phyloP scores from a whole-genome alignment of 2,888 invertebrate genomes.

The Drosophila antonietae region DNA sequence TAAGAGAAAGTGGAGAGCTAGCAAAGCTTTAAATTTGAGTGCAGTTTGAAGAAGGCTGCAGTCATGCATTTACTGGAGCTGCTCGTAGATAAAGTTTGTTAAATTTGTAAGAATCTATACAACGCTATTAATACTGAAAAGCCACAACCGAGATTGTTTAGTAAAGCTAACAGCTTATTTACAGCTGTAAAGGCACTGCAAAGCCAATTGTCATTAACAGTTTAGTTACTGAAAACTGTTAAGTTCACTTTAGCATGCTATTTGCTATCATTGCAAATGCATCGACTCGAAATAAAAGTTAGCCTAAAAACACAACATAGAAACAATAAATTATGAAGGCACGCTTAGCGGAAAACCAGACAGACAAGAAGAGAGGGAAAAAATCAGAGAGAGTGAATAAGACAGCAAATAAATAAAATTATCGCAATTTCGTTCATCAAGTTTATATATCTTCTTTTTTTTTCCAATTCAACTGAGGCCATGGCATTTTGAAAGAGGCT shows the following conservation, averaged over 20 bases:
- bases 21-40: not conserved
- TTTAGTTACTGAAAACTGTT: slow-evolving; percentile 16
- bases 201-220: not conserved
- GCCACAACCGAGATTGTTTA: rapidly evolving
- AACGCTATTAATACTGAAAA: not conserved
- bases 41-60: not conserved
- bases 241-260: not conserved
- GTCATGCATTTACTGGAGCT: not conserved
- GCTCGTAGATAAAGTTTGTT: not conserved
- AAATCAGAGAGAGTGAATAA: slow-evolving; percentile 8
- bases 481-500: slow-evolving; percentile 47
- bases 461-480: slow-evolving; percentile 11
- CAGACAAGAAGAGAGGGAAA: not conserved
- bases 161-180: not conserved
- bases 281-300: slow-evolving; percentile 5
- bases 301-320: slow-evolving; percentile 27
- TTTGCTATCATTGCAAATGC: slow-evolving; percentile 1
- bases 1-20: not conserved
- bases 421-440: slow-evolving; percentile 68
- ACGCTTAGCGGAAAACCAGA: slow-evolving; percentile 48
- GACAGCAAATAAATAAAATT: slow-evolving; percentile 73
- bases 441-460: slow-evolving; percentile 13
- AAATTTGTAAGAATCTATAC: not conserved
- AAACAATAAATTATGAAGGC: slow-evolving; percentile 57
- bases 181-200: not conserved